A percentile compares a stretch with the other conserved stretches of the same genome.
Evolutionary conservation across 2,888 invertebrate genomes (phyloP).

Genomic region (Cynaeus angustus): DNA sequence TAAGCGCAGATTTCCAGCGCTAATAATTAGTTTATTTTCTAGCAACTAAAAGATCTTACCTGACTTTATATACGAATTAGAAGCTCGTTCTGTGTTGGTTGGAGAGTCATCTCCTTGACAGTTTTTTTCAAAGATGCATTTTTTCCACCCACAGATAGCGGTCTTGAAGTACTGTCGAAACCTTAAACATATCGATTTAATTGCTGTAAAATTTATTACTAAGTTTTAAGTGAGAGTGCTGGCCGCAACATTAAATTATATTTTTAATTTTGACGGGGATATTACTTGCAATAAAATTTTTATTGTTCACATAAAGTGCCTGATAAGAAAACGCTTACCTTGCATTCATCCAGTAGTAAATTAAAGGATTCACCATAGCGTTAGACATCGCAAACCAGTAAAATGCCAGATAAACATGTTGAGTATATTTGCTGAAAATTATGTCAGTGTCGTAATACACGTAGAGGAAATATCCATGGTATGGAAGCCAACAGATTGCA

Average conservation of each 20-base stretch:
- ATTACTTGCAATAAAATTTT: too few relatives aligned
- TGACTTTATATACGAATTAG: slow-evolving; percentile 11
- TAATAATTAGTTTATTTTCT: too few relatives aligned
- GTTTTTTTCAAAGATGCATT: slow-evolving; percentile 39
- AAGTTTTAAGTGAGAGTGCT: too few relatives aligned
- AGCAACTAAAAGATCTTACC: background rate
- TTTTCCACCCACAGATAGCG: slow-evolving; percentile 79
- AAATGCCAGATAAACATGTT: slow-evolving; percentile 89
- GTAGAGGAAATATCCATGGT: slow-evolving; percentile 90
- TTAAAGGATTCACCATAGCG: slow-evolving; percentile 93
- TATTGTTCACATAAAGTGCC: background rate
- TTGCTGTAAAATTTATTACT: slow-evolving; percentile 38
- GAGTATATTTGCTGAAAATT: slow-evolving; percentile 81
- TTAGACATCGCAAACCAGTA: slow-evolving; percentile 96
- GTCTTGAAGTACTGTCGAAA: slow-evolving; percentile 82
- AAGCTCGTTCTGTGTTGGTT: slow-evolving; percentile 9
- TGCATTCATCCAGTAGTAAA: slow-evolving; percentile 96
- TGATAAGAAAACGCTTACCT: slow-evolving; percentile 72
- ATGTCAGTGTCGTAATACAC: slow-evolving; percentile 82
- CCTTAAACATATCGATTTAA: slow-evolving; percentile 71
- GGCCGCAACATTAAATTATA: too few relatives aligned
- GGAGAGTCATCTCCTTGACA: slow-evolving; percentile 39
- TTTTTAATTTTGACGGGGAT: too few relatives aligned
- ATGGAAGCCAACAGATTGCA: slow-evolving; percentile 92
- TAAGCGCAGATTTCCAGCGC: too few relatives aligned